Evolutionary conservation across 2,113 vertebrate genomes (phyloP), one percentile per base, ranked within the genome.

Genomic region (Phylloscopus whistleri): DNA sequence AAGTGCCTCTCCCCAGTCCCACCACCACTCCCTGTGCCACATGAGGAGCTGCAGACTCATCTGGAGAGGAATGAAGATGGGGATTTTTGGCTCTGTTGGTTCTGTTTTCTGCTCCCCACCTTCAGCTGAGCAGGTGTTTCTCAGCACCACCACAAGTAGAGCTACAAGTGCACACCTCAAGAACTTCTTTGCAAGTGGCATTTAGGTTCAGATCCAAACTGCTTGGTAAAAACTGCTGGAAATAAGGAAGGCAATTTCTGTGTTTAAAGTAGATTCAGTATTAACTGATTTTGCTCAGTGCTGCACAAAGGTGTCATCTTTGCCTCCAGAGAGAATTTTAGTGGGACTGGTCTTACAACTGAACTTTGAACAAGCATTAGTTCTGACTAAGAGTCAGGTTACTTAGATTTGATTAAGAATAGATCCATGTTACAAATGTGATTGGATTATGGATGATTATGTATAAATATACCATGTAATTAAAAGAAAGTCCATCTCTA

Each of bases 401-500:
- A 60, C 74, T 91, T 74, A 74, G 33, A 48, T 63, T 77, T 84
- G 79, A 60, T 88, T 77, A 53, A 37, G n/a, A 89, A 84, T 35
- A 48, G 26, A 43, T 74, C 55, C 22, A 11, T 58, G 53, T 86
- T 86, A 81, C 60, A 90, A 87, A 78, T 66, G 46, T 39, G 74
- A 31, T 53, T 87, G 64, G 80, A 41, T 81, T 81, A 48, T 78
- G 72, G 56, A 75, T 84, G 49, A n/a, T 78, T 78, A 55, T 75
- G 60, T 60, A 63, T 81, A 81, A 68, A 88, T 90, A 53, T 59
- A 55, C 2, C 27, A 56, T 8, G 21, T 87, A 92, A 92, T 91
- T 92, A 84, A 95, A 93, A 88, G 83, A 35, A 81, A 91, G 49
- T 62, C 73, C 80, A 58, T 94, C 62, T 93, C 55, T 73, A n/a